Base-by-base conservation (phyloP, 2,113 vertebrate genomes). In the Cyanoliseus patagonus region DNA sequence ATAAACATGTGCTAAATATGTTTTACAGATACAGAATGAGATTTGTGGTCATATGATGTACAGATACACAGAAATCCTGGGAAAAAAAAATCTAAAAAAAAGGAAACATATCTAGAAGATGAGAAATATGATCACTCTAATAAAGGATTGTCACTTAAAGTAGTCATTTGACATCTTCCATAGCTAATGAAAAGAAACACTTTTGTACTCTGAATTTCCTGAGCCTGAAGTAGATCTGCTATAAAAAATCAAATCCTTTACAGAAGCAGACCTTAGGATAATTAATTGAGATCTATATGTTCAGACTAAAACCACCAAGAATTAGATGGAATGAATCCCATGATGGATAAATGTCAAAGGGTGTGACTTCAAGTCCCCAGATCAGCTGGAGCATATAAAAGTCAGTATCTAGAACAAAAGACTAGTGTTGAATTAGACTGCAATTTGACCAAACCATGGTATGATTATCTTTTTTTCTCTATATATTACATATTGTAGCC, bases 381-480 rank as follows among this genome's bases (percentile, higher is more conserved):
- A 67, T 75, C 9, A 11, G 17, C 13, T 75, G 47, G 2, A 81
- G 9, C 1, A 17, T 10, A 5, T 49, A 24, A 84, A 77, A 87
- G 70, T 78, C 46, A 69, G 18, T 10, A 11, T 18, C 25, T 63
- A 39, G 12, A 86, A 66, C 12, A 78, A 44, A 61, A 75, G n/a
- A 30, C 2, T 27, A 28, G 6, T 8, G 20, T 51, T 52, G 9
- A 93, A 82, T n/a, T 55, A 59, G 7, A 53, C 22, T 64, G 17
- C 17, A 52, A n/a, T 59, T 47, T 72, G 31, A 9, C 7, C n/a
- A 83, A 73, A 64, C 0, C 3, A 0, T 47, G 3, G 23, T 6
- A 55, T 13, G 11, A 46, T 59, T 80, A 35, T 44, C 11, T 5
- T 37, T 85, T 80, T 17, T 75, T 18, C 20, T 92, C 31, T 62